These are phyloP conservation scores for Trematomus loennbergii DNA, from an alignment of 2,113 vertebrate genomes.

Conservation along the genomic window DNA sequence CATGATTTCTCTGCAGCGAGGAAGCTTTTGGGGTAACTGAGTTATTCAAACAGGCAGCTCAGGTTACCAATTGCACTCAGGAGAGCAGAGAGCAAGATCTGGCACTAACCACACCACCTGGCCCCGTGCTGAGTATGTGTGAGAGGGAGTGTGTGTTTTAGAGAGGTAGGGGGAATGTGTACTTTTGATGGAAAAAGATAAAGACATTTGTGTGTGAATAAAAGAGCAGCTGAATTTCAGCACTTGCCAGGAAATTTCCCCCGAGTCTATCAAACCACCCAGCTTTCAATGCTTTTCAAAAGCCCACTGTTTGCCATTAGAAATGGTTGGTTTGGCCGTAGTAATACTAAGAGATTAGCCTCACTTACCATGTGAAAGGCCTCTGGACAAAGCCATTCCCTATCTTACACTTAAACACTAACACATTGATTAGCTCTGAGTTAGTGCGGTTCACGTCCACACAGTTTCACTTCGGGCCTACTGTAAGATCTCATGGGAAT, in stretches of 20 bases:
- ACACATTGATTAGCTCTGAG: constrained; percentile 60
- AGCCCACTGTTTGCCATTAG: constrained; percentile 50
- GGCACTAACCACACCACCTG: constrained; percentile 77
- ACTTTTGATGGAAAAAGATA: constrained; percentile 54
- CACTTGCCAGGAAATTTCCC: constrained; percentile 37
- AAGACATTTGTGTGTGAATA: constrained; percentile 42
- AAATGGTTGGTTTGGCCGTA: constrained; percentile 56
- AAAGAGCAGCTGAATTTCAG: constrained; percentile 53
- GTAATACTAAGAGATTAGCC: constrained; percentile 60
- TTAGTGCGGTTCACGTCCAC: constrained; percentile 16
- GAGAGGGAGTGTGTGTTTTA: constrained; percentile 17
- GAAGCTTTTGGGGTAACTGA: constrained; percentile 74
- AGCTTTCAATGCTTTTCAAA: constrained; percentile 54
- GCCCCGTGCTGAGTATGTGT: constrained; percentile 21
- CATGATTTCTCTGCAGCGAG: constrained; percentile 52
- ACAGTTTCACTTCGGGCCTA: constrained; percentile 28
- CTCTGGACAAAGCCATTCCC: constrained; percentile 56
- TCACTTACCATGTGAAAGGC: constrained; percentile 68
- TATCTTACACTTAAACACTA: constrained; percentile 58
- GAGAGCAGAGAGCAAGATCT: constrained; percentile 76
- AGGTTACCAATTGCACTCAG: constrained; percentile 79
- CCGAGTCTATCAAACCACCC: constrained; percentile 16
- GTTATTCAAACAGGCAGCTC: constrained; percentile 80
- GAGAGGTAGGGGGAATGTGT: constrained; percentile 15
- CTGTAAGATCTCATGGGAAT: constrained; percentile 48